Evolutionary conservation across 2,888 invertebrate genomes (phyloP).

Genomic region (Atrina japonica): DNA sequence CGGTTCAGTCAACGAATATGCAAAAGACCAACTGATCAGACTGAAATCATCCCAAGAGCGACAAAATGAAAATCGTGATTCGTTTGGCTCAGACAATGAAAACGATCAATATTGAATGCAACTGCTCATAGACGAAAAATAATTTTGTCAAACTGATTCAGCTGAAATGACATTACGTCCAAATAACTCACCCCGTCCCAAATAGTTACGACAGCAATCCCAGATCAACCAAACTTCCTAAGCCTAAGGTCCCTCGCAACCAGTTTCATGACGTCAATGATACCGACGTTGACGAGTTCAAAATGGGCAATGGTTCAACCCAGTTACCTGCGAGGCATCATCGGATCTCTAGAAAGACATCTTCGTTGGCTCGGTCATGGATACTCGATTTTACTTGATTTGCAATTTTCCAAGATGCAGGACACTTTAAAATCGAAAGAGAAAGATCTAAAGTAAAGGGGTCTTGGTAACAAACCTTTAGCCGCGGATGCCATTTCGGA

Average conservation of each 20-base stretch:
- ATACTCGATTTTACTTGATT: background rate
- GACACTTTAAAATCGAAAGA: background rate
- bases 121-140: background rate
- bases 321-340: conserved; percentile 4
- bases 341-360: background rate
- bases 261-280: conserved; percentile 1
- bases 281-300: conserved; percentile 6
- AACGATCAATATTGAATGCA: conserved; percentile 1
- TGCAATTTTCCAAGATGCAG: conserved; percentile 6
- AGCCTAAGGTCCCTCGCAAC: background rate
- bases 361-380: background rate
- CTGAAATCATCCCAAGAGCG: background rate
- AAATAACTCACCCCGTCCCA: conserved; percentile 1
- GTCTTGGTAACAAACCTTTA: background rate
- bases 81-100: background rate
- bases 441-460: background rate
- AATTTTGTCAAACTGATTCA: background rate
- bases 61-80: background rate
- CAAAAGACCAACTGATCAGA: background rate
- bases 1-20: background rate
- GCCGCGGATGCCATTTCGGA: conserved; percentile 1
- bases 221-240: background rate
- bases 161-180: background rate
- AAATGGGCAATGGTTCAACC: background rate
- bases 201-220: background rate